Evolutionary conservation across 1,140 invertebrate species (phyloP), one percentile per base, ranked within the genome.

Genomic region (Zaprionus ghesquierei): DNA sequence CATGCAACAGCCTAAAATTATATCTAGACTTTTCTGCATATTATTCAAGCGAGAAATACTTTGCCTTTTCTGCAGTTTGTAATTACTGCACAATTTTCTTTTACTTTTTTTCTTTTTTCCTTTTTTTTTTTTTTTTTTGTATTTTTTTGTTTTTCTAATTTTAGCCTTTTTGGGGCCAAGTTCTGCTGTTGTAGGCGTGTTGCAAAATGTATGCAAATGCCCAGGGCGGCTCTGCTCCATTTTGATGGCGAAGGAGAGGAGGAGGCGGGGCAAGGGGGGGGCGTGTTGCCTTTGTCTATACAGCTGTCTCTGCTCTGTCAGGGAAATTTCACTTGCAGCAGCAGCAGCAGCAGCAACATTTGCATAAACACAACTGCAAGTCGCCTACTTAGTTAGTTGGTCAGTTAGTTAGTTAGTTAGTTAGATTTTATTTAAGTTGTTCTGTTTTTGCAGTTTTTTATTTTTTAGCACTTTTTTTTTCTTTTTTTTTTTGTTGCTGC

Each of bases 361-460:
- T 68, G 68, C 80, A 82, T 82, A 84, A 82, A 82, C 78, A 84
- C 59, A 78, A 78, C 64, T 73, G 62, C 51, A 70, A 55, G 58
- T 31, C n/a, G 51, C 27, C 56, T 58, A 69, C 44, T 59, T 59
- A 64, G 66, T 63, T 65, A 31, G 61, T 56, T 70, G 44, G 62
- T 56, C 50, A 22, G 23, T 49, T 54, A 50, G 60, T 56, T 62
- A 22, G 23, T 49, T 54, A 50, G 60, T 62, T 55, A 44, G 50
- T 58, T 44, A 59, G 33, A 71, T 51, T 71, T 66, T 23, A 58
- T 38, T 20, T 20, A 46, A 46, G 41, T 46, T 46, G 15, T 33
- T 58, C 6, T 9, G 20, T 58, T 71, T n/a, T 63, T 69, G 53
- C 31, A 46, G 33, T 59, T 31, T 44, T 58, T 38, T 50, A 27